Evolutionary conservation across 2,888 invertebrate genomes (phyloP).

Genomic region (Pandemis cinnamomeana): DNA sequence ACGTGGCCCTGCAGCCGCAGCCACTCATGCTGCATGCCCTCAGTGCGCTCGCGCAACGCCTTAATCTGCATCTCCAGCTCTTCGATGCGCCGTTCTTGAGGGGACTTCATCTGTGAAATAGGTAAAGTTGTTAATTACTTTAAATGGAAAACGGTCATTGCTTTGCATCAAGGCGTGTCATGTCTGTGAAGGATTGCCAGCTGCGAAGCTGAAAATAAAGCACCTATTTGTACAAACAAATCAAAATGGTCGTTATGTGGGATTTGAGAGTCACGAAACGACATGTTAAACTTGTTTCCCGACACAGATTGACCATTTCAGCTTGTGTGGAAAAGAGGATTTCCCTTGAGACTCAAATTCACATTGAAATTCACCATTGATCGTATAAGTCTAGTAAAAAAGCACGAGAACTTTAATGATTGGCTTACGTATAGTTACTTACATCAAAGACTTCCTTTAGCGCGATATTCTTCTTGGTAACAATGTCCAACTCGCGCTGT

Average conservation of each 20-base stretch:
- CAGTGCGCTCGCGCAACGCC: conserved; percentile 85
- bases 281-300: background rate
- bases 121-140: conserved; percentile 35
- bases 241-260: background rate
- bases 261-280: background rate
- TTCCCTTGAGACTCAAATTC: too few relatives aligned
- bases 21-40: conserved; percentile 89
- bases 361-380: too few relatives aligned
- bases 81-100: conserved; percentile 86
- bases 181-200: background rate
- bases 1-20: conserved; percentile 90
- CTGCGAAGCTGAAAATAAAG: background rate
- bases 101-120: conserved; percentile 67
- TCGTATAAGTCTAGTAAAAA: background rate
- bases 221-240: background rate
- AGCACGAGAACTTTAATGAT: background rate
- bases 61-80: conserved; percentile 87
- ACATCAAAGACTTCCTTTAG: conserved; percentile 78
- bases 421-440: conserved; percentile 48
- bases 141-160: background rate
- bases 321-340: background rate
- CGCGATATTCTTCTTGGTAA: conserved; percentile 64
- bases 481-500: conserved; percentile 72
- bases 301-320: background rate
- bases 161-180: background rate